Evolutionary conservation across 2,888 invertebrate genomes (phyloP).

Genomic region (Eremobia ochroleuca): DNA sequence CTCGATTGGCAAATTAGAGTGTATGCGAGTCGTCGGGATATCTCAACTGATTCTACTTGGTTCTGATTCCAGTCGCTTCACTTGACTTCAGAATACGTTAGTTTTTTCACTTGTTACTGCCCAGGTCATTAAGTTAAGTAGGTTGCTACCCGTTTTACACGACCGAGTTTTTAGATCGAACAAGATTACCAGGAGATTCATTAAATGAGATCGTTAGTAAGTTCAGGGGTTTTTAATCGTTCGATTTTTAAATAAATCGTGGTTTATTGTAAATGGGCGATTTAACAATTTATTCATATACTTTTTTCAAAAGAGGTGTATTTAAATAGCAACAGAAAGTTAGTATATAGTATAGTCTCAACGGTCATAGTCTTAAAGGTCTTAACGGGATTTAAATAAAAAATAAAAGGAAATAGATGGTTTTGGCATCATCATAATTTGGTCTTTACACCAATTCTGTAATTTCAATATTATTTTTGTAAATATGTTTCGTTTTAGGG

Average conservation of each 20-base stretch:
- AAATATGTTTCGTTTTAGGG: too few species aligned
- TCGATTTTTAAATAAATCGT: slow-evolving; percentile 14
- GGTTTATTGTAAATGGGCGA: not conserved
- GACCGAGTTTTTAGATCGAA: slow-evolving; percentile 38
- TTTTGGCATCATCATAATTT: too few species aligned
- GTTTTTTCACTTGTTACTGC: slow-evolving; percentile 61
- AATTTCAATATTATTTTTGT: too few species aligned
- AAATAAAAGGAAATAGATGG: too few species aligned
- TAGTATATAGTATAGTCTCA: too few species aligned
- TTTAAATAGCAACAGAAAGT: too few species aligned
- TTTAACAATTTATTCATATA: too few species aligned
- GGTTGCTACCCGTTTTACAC: slow-evolving; percentile 27
- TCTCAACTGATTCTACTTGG: slow-evolving; percentile 74
- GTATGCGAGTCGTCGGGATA: slow-evolving; percentile 78
- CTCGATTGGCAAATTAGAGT: slow-evolving; percentile 85
- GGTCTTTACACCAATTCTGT: too few species aligned
- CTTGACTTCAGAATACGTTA: slow-evolving; percentile 58
- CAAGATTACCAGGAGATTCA: slow-evolving; percentile 46
- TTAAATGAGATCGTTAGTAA: slow-evolving; percentile 38
- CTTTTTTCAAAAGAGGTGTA: too few species aligned
- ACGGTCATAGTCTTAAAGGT: too few species aligned
- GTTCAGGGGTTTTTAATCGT: slow-evolving; percentile 19
- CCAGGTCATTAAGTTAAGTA: slow-evolving; percentile 57
- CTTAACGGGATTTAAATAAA: too few species aligned
- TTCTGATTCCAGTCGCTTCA: slow-evolving; percentile 72